Evolutionary conservation across 2,797 vertebrate species (phyloP), one percentile per base, ranked within the genome.

Genomic region (Macropodus opercularis): DNA sequence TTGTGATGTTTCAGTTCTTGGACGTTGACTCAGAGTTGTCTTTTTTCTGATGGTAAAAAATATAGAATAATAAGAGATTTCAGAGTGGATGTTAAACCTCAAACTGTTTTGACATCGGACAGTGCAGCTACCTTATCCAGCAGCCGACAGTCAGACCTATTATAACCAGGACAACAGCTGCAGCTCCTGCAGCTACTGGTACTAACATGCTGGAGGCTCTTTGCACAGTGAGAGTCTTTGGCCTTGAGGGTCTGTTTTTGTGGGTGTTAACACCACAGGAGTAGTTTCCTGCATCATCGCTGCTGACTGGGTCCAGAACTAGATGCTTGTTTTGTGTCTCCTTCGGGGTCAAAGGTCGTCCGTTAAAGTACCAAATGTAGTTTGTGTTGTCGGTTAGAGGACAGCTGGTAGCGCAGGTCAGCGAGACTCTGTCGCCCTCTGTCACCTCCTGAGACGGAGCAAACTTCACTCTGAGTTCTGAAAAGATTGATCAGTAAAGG

Each of bases 371-470:
- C 77, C 77, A 80, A 3, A 15, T 40, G 65, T 72, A 72, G 29
- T 5, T 69, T 22, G 56, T 57, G 62, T 61, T 27, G 50, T 32
- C 27, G 34, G 49, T 2, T 29, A 72, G 67, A 40, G 76, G 69
- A 46, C 82, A 82, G 58, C 64, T 66, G 48, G 66, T 55, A 1
- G 15, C 64, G 64, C 83, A 85, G 61, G 47, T 77, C 40, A 85
- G 57, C 2, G 60, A 67, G 62, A 79, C 73, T 50, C 41, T 72
- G 39, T 79, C 54, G 18, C 53, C 75, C 50, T 77, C 65, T 49
- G 44, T 73, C 53, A 64, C 75, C 44, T 0, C 17, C 11, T 51
- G 34, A 69, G 54, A 61, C 14, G 81, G 60, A 34, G 1, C 4
- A 7, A 62, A 15, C n/a, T 8, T 48, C 49, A 80, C 64, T 3